These are phyloP conservation scores for Drosophila kambysellisi DNA, from an alignment of 2,888 invertebrate species.

Conservation along the genomic window DNA sequence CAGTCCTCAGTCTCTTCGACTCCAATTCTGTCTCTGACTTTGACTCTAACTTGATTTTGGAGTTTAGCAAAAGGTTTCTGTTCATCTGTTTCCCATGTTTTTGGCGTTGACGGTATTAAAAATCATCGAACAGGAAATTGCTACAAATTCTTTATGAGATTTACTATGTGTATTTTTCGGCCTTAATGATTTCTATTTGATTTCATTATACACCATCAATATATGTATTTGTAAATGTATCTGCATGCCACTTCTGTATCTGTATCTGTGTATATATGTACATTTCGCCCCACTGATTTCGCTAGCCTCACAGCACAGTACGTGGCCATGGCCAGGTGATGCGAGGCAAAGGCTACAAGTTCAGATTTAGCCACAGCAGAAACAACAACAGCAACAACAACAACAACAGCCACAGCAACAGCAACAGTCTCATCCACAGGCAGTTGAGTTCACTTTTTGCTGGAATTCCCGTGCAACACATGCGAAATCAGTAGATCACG, in stretches of 20 bases:
- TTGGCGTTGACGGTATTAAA: constrained; percentile 45
- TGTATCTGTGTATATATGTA: constrained; percentile 32
- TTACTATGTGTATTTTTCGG: constrained; percentile 75
- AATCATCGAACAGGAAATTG: constrained; percentile 82
- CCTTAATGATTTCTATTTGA: constrained; percentile 79
- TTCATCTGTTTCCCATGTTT: constrained; percentile 61
- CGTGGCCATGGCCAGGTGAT: constrained; percentile 64
- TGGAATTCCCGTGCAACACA: constrained; percentile 79
- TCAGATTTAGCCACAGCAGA: constrained; percentile 45
- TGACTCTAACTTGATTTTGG: constrained; percentile 17
- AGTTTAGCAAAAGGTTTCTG: constrained; percentile 54
- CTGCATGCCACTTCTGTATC: constrained; percentile 10
- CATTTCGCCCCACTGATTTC: constrained; percentile 39
- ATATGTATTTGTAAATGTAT: constrained; percentile 10
- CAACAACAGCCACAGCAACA: constrained; percentile 5
- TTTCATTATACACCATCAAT: constrained; percentile 54
- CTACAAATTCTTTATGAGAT: constrained; percentile 79
- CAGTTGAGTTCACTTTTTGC: constrained; percentile 39
- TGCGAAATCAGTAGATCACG: constrained; percentile 81
- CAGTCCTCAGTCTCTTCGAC: constrained; percentile 13
- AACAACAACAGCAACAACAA: background rate
- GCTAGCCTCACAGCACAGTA: constrained; percentile 57
- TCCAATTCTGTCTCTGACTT: background rate
- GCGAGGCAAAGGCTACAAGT: constrained; percentile 67
- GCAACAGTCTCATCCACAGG: constrained; percentile 13